These are phyloP conservation scores for Hydrotaea cyrtoneurina DNA, from an alignment of 2,888 invertebrate genomes.

Conservation along the genomic window DNA sequence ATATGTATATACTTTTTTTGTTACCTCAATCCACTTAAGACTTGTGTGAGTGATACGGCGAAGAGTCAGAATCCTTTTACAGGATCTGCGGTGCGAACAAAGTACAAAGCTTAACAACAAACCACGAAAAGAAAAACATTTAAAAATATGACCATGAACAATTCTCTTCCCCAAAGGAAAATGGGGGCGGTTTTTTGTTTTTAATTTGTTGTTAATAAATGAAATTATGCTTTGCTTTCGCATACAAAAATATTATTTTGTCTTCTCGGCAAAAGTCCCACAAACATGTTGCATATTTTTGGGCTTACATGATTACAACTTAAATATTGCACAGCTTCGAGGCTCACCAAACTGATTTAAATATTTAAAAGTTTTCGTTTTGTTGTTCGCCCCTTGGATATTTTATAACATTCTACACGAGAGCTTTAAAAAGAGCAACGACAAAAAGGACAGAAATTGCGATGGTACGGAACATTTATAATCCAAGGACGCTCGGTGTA, in stretches of 20 bases:
- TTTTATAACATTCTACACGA: not conserved
- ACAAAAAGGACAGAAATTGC: not conserved
- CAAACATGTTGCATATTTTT: slow-evolving; percentile 26
- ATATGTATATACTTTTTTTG: not conserved
- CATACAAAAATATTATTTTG: too few relatives aligned
- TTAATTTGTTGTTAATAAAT: not conserved
- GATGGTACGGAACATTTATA: too few relatives aligned
- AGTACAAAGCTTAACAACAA: too few relatives aligned
- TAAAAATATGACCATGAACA: too few relatives aligned
- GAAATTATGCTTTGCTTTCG: not conserved
- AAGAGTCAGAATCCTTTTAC: not conserved
- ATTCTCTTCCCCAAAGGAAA: too few relatives aligned
- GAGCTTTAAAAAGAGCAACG: not conserved
- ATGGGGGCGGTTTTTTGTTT: not conserved
- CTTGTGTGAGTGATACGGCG: not conserved
- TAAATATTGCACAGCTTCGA: not conserved
- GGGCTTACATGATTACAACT: slow-evolving; percentile 18
- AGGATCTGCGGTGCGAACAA: too few relatives aligned
- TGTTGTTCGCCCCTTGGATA: not conserved
- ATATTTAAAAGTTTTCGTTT: not conserved
- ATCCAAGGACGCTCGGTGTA: too few relatives aligned
- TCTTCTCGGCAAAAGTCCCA: not conserved
- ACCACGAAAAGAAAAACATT: not conserved
- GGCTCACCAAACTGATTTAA: not conserved
- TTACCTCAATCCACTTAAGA: not conserved